Evolutionary conservation across 2,797 vertebrate species (phyloP).

Genomic region (Sciaenops ocellatus): DNA sequence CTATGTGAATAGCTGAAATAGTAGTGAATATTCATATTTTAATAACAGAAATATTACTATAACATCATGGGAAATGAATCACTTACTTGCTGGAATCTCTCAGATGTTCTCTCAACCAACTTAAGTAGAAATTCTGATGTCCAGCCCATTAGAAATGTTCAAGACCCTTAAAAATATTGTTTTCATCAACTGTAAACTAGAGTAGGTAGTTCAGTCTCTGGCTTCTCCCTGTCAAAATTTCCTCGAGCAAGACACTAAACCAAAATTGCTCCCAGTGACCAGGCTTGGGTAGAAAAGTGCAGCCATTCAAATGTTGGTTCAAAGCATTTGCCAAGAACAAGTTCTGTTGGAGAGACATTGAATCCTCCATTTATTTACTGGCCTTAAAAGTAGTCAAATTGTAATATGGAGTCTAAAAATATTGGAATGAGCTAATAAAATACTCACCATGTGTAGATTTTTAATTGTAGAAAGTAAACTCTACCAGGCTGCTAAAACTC

Average conservation of each 20-base stretch:
- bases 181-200: constrained; percentile 4
- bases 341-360: neutral
- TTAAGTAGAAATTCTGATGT: too few species aligned
- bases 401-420: neutral
- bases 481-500: too few species aligned
- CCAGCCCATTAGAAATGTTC: too few species aligned
- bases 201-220: neutral
- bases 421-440: neutral
- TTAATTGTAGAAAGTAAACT: neutral
- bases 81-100: neutral
- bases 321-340: neutral
- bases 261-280: neutral
- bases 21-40: neutral
- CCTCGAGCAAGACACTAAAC: neutral
- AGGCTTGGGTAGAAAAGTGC: neutral
- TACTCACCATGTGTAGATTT: neutral
- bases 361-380: neutral
- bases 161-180: too few species aligned
- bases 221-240: constrained; percentile 2
- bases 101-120: too few species aligned
- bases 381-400: neutral
- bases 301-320: neutral
- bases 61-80: neutral
- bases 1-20: too few species aligned
- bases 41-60: neutral